Evolutionary conservation across 2,888 invertebrate species (phyloP).

Genomic region (Meta bourneti): DNA sequence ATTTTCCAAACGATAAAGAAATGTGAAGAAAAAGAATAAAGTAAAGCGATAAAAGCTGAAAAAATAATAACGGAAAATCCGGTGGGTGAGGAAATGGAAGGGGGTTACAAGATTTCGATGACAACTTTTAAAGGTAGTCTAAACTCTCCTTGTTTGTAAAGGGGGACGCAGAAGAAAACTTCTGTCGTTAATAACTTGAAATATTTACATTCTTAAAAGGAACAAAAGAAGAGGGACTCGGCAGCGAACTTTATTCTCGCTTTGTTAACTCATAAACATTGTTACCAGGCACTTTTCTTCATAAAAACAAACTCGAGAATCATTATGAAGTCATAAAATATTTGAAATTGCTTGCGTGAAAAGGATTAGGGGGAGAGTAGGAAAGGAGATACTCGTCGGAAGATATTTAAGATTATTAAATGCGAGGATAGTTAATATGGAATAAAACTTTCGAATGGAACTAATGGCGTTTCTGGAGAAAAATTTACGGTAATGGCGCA

Average conservation of each 20-base stretch:
- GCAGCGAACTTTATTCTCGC: slow-evolving; percentile 15
- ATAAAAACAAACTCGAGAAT: slow-evolving; percentile 14
- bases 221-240: slow-evolving; percentile 16
- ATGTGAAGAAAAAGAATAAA: neutral
- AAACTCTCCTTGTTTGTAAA: slow-evolving; percentile 1
- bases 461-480: neutral
- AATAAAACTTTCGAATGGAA: neutral
- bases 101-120: slow-evolving; percentile 49
- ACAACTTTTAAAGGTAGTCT: slow-evolving; percentile 50
- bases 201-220: slow-evolving; percentile 30
- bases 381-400: neutral
- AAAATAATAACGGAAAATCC: neutral
- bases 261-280: slow-evolving; percentile 33
- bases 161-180: neutral
- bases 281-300: slow-evolving; percentile 2
- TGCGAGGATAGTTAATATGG: slow-evolving; percentile 1
- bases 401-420: slow-evolving; percentile 5
- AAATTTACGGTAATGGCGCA: neutral
- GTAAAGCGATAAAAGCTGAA: neutral
- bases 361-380: neutral
- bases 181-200: slow-evolving; percentile 49
- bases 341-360: neutral
- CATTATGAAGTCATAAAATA: slow-evolving; percentile 48
- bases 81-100: neutral
- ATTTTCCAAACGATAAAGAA: slow-evolving; percentile 28